Base-by-base conservation (phyloP, 2,888 invertebrate species). In the Argyresthia albistria region DNA sequence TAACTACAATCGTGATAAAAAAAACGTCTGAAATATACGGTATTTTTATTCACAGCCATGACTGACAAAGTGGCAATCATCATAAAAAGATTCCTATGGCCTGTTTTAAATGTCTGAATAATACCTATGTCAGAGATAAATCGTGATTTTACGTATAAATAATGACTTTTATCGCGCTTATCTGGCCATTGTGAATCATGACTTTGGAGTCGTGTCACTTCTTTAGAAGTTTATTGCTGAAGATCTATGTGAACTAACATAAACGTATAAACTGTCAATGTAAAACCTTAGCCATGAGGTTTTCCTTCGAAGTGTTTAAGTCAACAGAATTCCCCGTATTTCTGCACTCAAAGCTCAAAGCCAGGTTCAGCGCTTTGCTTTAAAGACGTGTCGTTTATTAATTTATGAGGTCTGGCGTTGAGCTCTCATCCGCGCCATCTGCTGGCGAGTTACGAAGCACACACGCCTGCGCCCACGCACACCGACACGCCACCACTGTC, bases 351-450 rank as follows among this genome's bases (percentile, higher is more conserved):
- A 47, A 47, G 47, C 25, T 42, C 16, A 36, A 36, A 48, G 36
- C 48, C 25, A 25, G 25, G 25, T 25, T 36, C 12, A 48, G 14
- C 48, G 37, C 37, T 42, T 42, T 15, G 36, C 12, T 25, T 50
- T 43, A 50, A 35, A 6, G 50, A 50, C 39, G 39, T 50, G 77
- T 75, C 77, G 76, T 75, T 80, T 76, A 73, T 76, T 82, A 80
- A 81, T 51, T 51, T 35, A 51, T 50, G 50, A 42, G 16, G 42
- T 37, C 43, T 50, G 50, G 50, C 43, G 50, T 12, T 35, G 42
- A 12, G 25, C 50, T 69, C 70, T 69, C 67, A 69, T 72, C 73
- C 73, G 68, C 79, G 73, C 76, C 81, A 77, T 79, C 82, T 79
- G 80, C 81, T 82, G 83, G 84, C 82, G 75, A 74, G 68, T 69